phyloP scores from a whole-genome alignment of 2,113 vertebrate genomes.

The Cinclus cinclus region DNA sequence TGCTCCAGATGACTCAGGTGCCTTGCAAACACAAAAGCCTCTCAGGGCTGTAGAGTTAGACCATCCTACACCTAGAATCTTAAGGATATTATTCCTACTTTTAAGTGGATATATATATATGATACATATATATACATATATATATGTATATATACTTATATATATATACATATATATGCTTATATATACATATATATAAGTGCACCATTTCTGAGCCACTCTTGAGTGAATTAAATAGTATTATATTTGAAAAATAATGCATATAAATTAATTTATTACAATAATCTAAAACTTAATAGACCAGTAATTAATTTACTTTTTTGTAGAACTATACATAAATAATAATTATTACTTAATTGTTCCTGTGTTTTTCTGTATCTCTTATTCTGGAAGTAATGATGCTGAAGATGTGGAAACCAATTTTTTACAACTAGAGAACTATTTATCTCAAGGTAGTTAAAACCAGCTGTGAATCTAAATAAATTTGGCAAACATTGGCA shows the following conservation, averaged over 20 bases:
- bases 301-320: not conserved
- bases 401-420: not conserved
- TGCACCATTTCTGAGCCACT: not conserved
- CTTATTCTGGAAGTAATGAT: not conserved
- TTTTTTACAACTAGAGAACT: not conserved
- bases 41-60: too few species aligned
- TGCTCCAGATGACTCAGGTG: not conserved
- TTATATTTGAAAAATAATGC: not conserved
- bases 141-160: too few species aligned
- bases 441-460: not conserved
- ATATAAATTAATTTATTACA: not conserved
- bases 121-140: not conserved
- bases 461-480: not conserved
- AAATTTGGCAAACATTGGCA: not conserved
- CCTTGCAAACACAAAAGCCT: not conserved
- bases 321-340: not conserved
- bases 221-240: not conserved
- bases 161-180: too few species aligned
- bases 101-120: not conserved
- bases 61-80: not conserved
- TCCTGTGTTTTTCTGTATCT: not conserved
- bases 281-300: not conserved
- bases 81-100: not conserved
- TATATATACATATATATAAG: too few species aligned
- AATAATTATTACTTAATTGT: not conserved